Base-by-base conservation (phyloP, 2,797 vertebrate species). In the Champsocephalus gunnari region DNA sequence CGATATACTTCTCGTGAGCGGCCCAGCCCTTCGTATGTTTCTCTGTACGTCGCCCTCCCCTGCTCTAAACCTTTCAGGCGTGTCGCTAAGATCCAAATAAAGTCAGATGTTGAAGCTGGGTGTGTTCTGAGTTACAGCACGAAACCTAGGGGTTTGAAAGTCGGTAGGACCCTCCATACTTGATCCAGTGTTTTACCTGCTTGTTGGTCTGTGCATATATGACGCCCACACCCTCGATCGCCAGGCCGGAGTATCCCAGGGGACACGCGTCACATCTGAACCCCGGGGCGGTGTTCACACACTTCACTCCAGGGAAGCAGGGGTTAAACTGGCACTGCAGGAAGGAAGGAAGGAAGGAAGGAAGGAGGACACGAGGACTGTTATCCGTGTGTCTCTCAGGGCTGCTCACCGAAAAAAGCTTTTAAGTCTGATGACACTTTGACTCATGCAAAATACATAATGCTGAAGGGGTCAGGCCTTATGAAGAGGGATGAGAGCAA, bases 181-280 rank as follows among this genome's bases (percentile, higher is more conserved):
- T 62, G 7, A 32, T 47, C 19, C 32, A 10, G 10, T 60, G 10
- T 45, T 60, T 85, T 80, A 99, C 98, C 96, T 99, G 98, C 87
- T 98, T 99, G 89, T 97, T 96, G 75, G 88, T 95, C 89, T 97
- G 97, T 49, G 97, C 98, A 0, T 92, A 97, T 80, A 87, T 77
- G 63, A 95, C 66, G 17, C 98, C 98, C 5, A 97, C 87, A 0
- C 98, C 98, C 86, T 98, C 95, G 21, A 98, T 66, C 0, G 91
- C 54, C 77, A 95, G 92, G 34, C 98, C 98, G 0, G 88, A 94
- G 80, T 96, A 99, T 66, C 98, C 98, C 3, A 94, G 92, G 0
- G 98, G 98, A 82, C 98, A 99, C 44, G 93, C 83, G 0, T 99
- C 98, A 32, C 98, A 99, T 73, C 95, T 95, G 93, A 96, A 99